A percentile compares a stretch with the other conserved stretches of the same genome.
Evolutionary conservation across 1,140 invertebrate species (phyloP).

Genomic region (Drosophila ficusphila): DNA sequence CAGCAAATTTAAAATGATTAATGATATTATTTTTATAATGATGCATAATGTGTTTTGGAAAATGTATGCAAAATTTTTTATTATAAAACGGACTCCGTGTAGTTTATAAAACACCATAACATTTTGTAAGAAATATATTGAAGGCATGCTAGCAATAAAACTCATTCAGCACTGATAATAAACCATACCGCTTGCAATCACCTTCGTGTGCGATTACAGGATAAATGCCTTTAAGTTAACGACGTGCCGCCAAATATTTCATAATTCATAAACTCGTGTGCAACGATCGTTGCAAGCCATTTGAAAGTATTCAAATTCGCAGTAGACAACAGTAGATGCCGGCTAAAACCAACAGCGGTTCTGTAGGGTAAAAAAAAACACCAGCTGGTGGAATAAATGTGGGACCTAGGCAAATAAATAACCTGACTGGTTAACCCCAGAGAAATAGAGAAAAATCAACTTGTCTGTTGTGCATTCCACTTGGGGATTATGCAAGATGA

Average conservation of each 20-base stretch:
- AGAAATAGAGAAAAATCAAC: not conserved
- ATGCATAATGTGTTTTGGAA: too few species aligned
- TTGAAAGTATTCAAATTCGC: conserved; percentile 28
- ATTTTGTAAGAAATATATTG: too few species aligned
- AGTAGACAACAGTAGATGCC: not conserved
- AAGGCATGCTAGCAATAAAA: too few species aligned
- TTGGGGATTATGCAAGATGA: conserved; percentile 6
- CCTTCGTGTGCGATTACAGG: not conserved
- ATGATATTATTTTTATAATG: too few species aligned
- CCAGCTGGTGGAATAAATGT: not conserved
- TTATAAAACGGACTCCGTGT: too few species aligned
- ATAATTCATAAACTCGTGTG: not conserved
- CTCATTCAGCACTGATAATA: not conserved
- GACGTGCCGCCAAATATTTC: conserved; percentile 10
- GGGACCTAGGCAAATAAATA: not conserved
- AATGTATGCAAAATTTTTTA: too few species aligned
- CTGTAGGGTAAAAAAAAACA: not conserved
- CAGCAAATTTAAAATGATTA: too few species aligned
- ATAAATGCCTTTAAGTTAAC: conserved; percentile 8
- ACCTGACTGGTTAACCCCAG: not conserved
- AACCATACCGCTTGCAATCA: not conserved
- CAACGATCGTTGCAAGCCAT: conserved; percentile 2
- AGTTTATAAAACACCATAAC: too few species aligned
- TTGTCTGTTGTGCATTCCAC: not conserved
- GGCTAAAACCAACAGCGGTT: conserved; percentile 3